phyloP scores from a whole-genome alignment of 2,888 invertebrate species.

The Cerastis rubricosa region DNA sequence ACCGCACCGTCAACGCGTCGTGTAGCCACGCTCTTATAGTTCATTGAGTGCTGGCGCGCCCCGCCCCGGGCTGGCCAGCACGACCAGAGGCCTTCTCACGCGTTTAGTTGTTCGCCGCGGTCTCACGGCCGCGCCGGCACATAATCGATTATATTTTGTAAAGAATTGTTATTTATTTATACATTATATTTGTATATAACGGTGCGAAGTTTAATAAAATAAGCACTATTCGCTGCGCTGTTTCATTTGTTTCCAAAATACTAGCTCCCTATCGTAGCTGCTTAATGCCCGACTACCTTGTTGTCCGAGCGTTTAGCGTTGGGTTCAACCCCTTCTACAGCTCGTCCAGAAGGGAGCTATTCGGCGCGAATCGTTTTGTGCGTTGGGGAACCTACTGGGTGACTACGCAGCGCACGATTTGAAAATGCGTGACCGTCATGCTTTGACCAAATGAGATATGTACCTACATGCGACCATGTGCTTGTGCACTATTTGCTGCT shows the following conservation, averaged over 20 bases:
- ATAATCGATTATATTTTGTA: constrained; percentile 88
- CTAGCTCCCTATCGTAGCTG: background rate
- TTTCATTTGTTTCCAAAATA: constrained; percentile 73
- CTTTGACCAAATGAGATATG: too few relatives aligned
- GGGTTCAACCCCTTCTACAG: background rate
- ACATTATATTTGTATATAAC: constrained; percentile 90
- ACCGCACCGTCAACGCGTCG: background rate
- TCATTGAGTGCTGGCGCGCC: constrained; percentile 52
- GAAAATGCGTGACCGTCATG: background rate
- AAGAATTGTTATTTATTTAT: constrained; percentile 90
- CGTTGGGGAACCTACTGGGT: too few relatives aligned
- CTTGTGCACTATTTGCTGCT: too few relatives aligned
- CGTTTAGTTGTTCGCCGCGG: constrained; percentile 76
- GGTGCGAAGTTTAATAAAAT: constrained; percentile 89
- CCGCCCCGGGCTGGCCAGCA: constrained; percentile 45
- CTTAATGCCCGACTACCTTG: background rate
- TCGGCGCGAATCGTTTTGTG: background rate
- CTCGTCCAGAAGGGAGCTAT: background rate
- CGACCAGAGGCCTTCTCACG: constrained; percentile 83
- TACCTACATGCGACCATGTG: too few relatives aligned
- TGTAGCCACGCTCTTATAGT: constrained; percentile 32
- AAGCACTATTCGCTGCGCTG: constrained; percentile 80
- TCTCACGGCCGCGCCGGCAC: constrained; percentile 66
- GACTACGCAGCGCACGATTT: background rate
- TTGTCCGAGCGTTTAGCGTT: too few relatives aligned